These are phyloP conservation scores for Chirona hameri DNA, from an alignment of 2,888 invertebrate genomes.

Conservation along the genomic window DNA sequence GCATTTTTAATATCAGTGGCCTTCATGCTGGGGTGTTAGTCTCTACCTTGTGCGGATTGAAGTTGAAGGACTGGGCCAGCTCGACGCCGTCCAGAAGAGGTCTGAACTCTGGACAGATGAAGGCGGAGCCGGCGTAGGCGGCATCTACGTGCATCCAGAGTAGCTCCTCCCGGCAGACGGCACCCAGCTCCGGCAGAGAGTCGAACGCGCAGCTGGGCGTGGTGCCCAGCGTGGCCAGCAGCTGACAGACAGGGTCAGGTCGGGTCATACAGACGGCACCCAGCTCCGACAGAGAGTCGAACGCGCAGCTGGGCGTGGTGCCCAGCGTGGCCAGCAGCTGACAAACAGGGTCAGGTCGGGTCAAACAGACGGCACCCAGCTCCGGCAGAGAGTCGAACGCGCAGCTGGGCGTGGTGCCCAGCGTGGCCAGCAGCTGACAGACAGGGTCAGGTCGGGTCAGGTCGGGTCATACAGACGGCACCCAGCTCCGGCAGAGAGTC, in stretches of 20 bases:
- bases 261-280: constrained; percentile 49
- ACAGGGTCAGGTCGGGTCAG: no score
- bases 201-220: constrained; percentile 96
- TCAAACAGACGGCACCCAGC: no score
- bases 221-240: constrained; percentile 85
- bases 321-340: constrained; percentile 85
- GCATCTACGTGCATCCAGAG: constrained; percentile 96
- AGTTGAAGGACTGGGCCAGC: constrained; percentile 81
- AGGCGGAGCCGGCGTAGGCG: constrained; percentile 90
- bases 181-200: constrained; percentile 74
- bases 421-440: no score
- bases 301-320: constrained; percentile 93
- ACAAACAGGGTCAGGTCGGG: no score
- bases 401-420: no score
- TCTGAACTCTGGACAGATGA: constrained; percentile 87
- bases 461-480: no score
- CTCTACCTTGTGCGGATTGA: constrained; percentile 80
- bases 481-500: no score
- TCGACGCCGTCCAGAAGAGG: constrained; percentile 71
- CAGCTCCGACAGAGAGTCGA: constrained; percentile 79
- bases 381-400: no score
- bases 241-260: constrained; percentile 50
- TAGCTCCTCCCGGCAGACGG: constrained; percentile 67
- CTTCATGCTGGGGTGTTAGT: no score
- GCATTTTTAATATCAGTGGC: no score